Evolutionary conservation across 2,888 invertebrate genomes (phyloP), one percentile per base, ranked within the genome.

Genomic region (Drosophila hamatofila): DNA sequence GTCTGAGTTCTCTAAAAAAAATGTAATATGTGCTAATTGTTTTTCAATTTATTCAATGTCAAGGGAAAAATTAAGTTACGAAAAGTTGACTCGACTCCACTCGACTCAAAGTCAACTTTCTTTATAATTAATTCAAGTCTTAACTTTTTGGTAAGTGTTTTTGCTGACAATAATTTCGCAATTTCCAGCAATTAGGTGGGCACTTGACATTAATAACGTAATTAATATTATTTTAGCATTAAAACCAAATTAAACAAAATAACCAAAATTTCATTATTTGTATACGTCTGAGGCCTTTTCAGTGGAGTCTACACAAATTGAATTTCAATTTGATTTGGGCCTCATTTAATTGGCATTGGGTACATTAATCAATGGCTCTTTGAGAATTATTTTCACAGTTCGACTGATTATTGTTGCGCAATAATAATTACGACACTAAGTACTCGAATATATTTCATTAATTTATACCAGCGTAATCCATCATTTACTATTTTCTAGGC

Each of bases 311-410:
- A 35, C 41, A 42, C 41, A 52, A 65, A 67, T 66, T 52, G 37
- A 0, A 30, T 41, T 48, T 68, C 25, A 63, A 44, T 61, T n/a
- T n/a, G n/a, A n/a, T n/a, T 61, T 1, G 51, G 67, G 55, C 70
- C 72, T 72, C 57, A 72, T 81, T 81, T 78, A 80, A 87, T 81
- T 83, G 61, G 30, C 70, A 51, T 42, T 42, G 44, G 48, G 21
- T 51, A 61, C 81, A 83, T 84, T 84, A 84, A 89, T 84, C 72
- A 89, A 73, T 71, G 68, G 64, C 60, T 48, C 55, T 68, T 63
- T 62, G 52, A 62, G 56, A 64, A 55, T 61, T 75, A 67, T 54
- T 54, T 39, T 18, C 37, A 60, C 55, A 57, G 11, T 46, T 42
- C 49, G 60, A 55, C 46, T 65, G 60, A 72, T 75, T 62, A 58